Conservation (phyloP, 2,888 invertebrate species). For the Hoplodrina blanda region DNA sequence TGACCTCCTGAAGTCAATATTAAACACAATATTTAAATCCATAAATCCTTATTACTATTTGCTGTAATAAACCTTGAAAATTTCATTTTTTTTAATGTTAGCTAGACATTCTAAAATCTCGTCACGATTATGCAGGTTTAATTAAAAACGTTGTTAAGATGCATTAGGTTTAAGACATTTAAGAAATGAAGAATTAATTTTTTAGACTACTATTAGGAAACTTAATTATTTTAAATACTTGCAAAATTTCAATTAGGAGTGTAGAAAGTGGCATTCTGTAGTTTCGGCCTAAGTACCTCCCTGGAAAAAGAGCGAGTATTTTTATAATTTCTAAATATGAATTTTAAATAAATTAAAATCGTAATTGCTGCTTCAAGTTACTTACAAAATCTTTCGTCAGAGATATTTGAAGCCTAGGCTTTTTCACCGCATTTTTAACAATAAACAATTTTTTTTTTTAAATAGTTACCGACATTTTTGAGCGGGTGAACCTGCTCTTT, state of each 20-base stretch:
- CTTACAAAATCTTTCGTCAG: neutral
- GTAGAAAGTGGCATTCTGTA: no score
- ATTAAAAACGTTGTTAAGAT: neutral
- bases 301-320: no score
- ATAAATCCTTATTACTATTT: neutral
- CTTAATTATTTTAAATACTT: neutral
- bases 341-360: no score
- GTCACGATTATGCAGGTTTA: neutral
- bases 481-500: neutral
- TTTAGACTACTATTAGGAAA: neutral
- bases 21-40: slow-evolving; percentile 1
- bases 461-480: neutral
- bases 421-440: neutral
- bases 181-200: neutral
- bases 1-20: slow-evolving; percentile 15
- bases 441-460: no score
- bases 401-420: neutral
- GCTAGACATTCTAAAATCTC: slow-evolving; percentile 19
- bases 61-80: slow-evolving; percentile 21
- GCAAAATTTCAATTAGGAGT: neutral
- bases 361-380: neutral
- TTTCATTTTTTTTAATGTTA: slow-evolving; percentile 4
- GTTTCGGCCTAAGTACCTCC: no score
- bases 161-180: neutral
- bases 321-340: no score